These are phyloP conservation scores for Arizona elegans DNA, from an alignment of 2,113 vertebrate genomes.

Conservation along the genomic window DNA sequence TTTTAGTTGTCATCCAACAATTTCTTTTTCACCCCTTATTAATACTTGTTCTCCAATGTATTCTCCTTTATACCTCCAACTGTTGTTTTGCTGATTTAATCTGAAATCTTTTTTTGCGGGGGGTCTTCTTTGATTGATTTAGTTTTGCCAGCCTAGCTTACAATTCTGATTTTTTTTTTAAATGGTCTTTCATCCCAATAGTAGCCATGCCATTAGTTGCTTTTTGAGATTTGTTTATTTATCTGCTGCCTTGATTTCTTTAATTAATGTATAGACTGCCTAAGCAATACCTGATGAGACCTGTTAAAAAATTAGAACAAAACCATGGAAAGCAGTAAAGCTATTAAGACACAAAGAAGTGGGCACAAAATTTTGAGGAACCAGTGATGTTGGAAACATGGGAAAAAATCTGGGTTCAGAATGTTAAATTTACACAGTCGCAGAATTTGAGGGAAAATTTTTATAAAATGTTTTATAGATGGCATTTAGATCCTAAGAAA, in stretches of 20 bases:
- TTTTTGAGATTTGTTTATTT: not conserved
- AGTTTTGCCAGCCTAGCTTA: not conserved
- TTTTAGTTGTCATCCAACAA: no score
- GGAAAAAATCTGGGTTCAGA: no score
- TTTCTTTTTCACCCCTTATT: no score
- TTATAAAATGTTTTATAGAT: no score
- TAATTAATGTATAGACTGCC: not conserved
- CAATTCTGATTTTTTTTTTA: not conserved
- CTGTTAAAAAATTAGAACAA: not conserved
- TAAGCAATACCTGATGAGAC: not conserved
- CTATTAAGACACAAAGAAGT: not conserved
- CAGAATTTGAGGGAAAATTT: no score
- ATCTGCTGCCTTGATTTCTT: not conserved
- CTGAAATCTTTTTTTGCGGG: not conserved
- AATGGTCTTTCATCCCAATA: not conserved
- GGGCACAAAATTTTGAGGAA: no score
- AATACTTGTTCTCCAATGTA: no score
- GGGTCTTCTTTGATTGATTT: not conserved
- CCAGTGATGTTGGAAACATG: no score
- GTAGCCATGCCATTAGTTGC: not conserved
- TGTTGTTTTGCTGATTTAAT: not conserved
- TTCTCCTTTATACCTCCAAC: no score
- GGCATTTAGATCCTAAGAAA: no score
- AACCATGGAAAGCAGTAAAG: not conserved
- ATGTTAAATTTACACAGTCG: no score